Conservation (phyloP, 1,140 invertebrate genomes). For the Drosophila teissieri region DNA sequence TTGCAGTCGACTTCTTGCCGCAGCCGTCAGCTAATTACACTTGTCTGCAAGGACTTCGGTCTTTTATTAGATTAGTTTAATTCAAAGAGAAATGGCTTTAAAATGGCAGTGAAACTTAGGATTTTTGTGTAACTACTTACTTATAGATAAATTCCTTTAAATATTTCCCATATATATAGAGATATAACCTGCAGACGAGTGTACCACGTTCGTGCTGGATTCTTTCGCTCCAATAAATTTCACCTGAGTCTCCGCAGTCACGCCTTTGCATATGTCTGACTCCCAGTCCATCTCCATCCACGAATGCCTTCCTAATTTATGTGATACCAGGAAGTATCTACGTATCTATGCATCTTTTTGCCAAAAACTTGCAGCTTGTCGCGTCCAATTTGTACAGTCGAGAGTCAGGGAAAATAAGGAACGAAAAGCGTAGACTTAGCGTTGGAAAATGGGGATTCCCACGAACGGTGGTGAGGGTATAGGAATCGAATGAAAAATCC, state of each 20-base stretch:
- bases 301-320: constrained; percentile 57
- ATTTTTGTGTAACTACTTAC: no score
- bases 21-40: constrained; percentile 62
- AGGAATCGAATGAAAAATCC: constrained; percentile 75
- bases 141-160: no score
- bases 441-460: constrained; percentile 40
- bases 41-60: constrained; percentile 8
- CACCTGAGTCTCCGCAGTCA: constrained; percentile 65
- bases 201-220: constrained; percentile 36
- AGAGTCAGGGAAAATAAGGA: constrained; percentile 14
- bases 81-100: background rate
- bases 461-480: constrained; percentile 24
- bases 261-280: constrained; percentile 75
- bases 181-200: constrained; percentile 18
- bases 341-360: constrained; percentile 42
- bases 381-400: constrained; percentile 52
- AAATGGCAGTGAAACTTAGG: no score
- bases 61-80: background rate
- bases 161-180: no score
- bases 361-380: constrained; percentile 52
- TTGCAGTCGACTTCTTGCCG: constrained; percentile 58
- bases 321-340: constrained; percentile 30
- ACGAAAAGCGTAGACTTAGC: constrained; percentile 34
- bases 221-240: constrained; percentile 63
- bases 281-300: constrained; percentile 7